Base-by-base conservation (phyloP, 23 tunicate species). In the Trididemnum nubilum region DNA sequence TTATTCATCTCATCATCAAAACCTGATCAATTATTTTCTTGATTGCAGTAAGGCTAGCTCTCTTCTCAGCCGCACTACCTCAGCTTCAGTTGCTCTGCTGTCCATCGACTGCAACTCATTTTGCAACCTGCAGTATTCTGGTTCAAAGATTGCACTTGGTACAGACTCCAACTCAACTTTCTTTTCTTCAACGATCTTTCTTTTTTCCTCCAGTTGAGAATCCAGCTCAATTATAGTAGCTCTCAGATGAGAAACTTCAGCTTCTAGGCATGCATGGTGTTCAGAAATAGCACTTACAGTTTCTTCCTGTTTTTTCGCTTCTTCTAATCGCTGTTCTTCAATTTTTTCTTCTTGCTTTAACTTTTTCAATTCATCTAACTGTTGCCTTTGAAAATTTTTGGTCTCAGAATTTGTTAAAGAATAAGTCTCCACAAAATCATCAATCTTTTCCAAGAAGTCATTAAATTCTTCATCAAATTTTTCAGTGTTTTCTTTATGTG, bases 51-150 rank as follows among this genome's bases (percentile, higher is more conserved):
- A 28, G 7, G 31, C 31, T 2, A 73, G 58, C 25, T 73, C 58
- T 2, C 7, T 27, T 37, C 58, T 57, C 25, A 73, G 78, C 7
- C 58, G 57, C 30, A 73, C 3, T 3, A 73, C 32, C 39, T 73
- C 78, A 73, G 28, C 58, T 73, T 73, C 58, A 2, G 27, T 22
- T 34, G 78, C 57, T 37, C 39, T 73, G 58, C 58, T 38, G 33
- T 38, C 78, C 21, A 73, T 21, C 9, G 78, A 38, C 58, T 73
- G 78, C 57, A 73, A 40, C 24, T 73, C 78, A 2, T 21, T 31
- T 38, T 73, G 78, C 2, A 73, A 30, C 25, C 78, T n/a, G 58
- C 78, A 73, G 29, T 73, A 73, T 73, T 73, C 78, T 7, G 78
- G 30, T 19, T 73, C 78, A 2, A 12, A 15, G 25, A 22, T 26